phyloP scores from a whole-genome alignment of 2,113 vertebrate species.

The Carassius auratus region DNA sequence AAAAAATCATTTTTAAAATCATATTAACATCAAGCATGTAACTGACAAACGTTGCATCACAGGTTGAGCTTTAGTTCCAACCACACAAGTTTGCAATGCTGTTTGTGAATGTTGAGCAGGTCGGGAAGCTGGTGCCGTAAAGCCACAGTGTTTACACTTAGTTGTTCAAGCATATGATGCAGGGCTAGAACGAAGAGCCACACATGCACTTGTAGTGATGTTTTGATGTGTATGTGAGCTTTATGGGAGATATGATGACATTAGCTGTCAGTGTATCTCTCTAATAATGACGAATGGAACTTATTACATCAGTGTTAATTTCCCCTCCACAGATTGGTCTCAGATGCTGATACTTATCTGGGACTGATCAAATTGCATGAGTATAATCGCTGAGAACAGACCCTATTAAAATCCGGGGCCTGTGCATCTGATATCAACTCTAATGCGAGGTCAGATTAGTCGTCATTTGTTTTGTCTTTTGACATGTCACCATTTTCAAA shows the following conservation, averaged over 20 bases:
- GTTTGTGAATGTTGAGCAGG: not conserved
- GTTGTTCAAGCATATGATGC: not conserved
- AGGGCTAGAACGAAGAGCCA: not conserved
- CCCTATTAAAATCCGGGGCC: conserved; percentile 84
- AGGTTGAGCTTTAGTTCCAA: too few species aligned
- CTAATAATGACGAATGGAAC: conserved; percentile 93
- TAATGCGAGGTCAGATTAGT: conserved; percentile 70
- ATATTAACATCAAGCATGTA: too few species aligned
- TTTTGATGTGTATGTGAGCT: not conserved
- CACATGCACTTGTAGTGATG: not conserved
- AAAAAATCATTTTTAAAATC: too few species aligned
- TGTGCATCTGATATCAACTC: conserved; percentile 75
- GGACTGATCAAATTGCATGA: conserved; percentile 89
- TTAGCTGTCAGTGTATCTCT: conserved; percentile 86
- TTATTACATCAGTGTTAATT: conserved; percentile 96
- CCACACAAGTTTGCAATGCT: too few species aligned
- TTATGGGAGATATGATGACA: conserved; percentile 81
- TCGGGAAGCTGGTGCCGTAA: not conserved
- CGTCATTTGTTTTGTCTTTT: conserved; percentile 53
- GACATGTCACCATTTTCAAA: conserved; percentile 31
- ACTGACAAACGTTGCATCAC: too few species aligned
- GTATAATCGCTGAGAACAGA: conserved; percentile 93
- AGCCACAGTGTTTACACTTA: not conserved
- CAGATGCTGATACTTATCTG: conserved; percentile 93
- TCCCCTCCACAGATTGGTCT: conserved; percentile 80